Evolutionary conservation across 2,888 invertebrate genomes (phyloP), one percentile per base, ranked within the genome.

Genomic region (Cephus spinipes): DNA sequence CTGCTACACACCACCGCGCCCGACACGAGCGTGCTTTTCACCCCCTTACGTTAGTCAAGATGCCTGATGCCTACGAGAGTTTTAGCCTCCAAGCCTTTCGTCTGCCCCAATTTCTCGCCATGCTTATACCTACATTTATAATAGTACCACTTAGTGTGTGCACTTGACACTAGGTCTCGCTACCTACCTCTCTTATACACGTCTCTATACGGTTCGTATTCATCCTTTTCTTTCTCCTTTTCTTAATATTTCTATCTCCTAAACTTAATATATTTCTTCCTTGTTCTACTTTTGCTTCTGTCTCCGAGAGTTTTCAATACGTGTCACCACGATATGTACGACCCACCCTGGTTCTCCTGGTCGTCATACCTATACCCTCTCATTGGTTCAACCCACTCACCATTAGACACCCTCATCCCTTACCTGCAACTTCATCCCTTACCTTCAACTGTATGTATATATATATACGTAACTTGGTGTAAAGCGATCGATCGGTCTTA

Each of bases 51-150:
- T 71, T 71, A 71, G 31, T 71, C 71, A 71, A 71, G 71, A 71
- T 71, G 71, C 71, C 31, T 80, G 80, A 40, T 77, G 78, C 80
- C 55, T 74, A 68, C 78, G 76, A 55, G 9, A 23, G 2, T 75
- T 76, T 75, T 31, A 40, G 33, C 76, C 74, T 77, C 79, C 76
- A 40, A 69, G 77, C 77, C 79, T 79, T 79, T 80, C 81, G 79
- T 80, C 78, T 73, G 80, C 78, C 76, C 81, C 79, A 83, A 81
- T 83, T 83, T 81, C 78, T 73, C 75, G 73, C 76, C 74, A 75
- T 80, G 77, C 79, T 6, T 55, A 55, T 79, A 81, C 79, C 79
- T 77, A 77, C 80, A 78, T 82, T 81, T 79, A 35, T 35, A 35
- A 35, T 35, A 69, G 77, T 69, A 79, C 76, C 76, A 73, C 76